Percentiles rank a stretch among this genome's conserved stretches.
Evolutionary conservation across 2,888 invertebrate species (phyloP).

Genomic region (Xestobium rufovillosum): DNA sequence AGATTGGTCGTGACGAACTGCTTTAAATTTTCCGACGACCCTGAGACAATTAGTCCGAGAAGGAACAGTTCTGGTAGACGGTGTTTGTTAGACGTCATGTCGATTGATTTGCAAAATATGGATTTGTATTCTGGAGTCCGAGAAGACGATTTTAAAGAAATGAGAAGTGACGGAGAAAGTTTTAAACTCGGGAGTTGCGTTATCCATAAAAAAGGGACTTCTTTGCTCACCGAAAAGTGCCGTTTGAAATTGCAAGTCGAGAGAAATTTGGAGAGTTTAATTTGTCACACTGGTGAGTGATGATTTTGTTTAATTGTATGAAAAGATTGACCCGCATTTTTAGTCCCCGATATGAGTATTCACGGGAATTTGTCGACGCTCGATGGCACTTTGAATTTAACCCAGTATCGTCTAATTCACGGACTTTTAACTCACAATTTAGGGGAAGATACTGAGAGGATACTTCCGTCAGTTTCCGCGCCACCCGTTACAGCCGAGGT

Average conservation of each 20-base stretch:
- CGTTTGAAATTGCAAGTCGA: conserved; percentile 74
- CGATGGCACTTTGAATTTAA: conserved; percentile 71
- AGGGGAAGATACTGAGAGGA: conserved; percentile 72
- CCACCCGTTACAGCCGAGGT: conserved; percentile 32
- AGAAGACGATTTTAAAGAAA: conserved; percentile 27
- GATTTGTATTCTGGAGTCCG: conserved; percentile 61
- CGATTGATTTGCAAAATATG: conserved; percentile 67
- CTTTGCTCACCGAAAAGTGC: conserved; percentile 75
- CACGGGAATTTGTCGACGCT: conserved; percentile 80
- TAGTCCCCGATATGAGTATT: conserved; percentile 75
- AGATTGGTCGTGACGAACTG: conserved; percentile 69
- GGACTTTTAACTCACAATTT: conserved; percentile 85
- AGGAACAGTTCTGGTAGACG: conserved; percentile 19
- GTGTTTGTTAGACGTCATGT: conserved; percentile 67
- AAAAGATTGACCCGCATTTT: no score
- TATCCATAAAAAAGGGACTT: conserved; percentile 52
- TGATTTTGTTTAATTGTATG: background rate
- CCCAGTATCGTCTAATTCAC: conserved; percentile 80
- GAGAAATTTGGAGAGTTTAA: conserved; percentile 62
- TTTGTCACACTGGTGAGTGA: conserved; percentile 34
- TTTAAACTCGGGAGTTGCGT: conserved; percentile 46
- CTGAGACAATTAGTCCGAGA: conserved; percentile 46
- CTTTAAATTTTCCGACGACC: conserved; percentile 58
- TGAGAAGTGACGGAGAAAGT: conserved; percentile 18
- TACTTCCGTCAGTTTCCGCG: conserved; percentile 40